A percentile compares a stretch with the other conserved stretches of the same genome.
Conservation (phyloP, 1,140 invertebrate species). For the Lordiphosa mommai region DNA sequence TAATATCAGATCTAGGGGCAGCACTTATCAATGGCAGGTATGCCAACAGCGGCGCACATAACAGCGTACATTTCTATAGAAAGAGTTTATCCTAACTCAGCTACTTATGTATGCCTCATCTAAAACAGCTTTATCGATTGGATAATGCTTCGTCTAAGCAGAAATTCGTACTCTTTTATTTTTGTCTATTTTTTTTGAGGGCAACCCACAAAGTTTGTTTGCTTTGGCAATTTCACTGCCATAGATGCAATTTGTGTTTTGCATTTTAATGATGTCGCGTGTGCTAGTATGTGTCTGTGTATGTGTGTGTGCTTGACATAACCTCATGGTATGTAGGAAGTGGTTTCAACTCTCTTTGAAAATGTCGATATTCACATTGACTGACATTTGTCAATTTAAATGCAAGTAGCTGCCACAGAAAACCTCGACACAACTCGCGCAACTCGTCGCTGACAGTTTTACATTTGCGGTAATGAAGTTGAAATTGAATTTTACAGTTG, state of each 20-base stretch:
- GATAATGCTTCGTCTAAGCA: background rate
- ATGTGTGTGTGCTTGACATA: too few species aligned
- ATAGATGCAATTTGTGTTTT: constrained; percentile 18
- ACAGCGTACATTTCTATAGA: too few species aligned
- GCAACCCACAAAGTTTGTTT: constrained; percentile 3
- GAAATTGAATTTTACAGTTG: constrained; percentile 11
- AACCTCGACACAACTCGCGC: background rate
- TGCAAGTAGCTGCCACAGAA: constrained; percentile 8
- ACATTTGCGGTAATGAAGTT: constrained; percentile 24
- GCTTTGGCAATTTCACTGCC: constrained; percentile 14
- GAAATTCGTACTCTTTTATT: background rate
- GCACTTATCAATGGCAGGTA: too few species aligned
- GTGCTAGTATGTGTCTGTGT: too few species aligned
- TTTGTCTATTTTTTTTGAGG: background rate
- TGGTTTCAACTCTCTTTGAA: background rate
- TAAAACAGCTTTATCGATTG: background rate
- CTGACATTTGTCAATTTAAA: constrained; percentile 36
- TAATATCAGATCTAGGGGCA: too few species aligned
- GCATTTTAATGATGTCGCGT: constrained; percentile 16
- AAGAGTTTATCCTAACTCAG: too few species aligned
- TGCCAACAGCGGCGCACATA: too few species aligned
- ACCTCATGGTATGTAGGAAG: too few species aligned
- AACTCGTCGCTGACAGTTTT: constrained; percentile 6
- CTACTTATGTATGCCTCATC: background rate
- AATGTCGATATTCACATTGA: background rate